Base-by-base conservation (phyloP, 2,113 vertebrate genomes). In the Semicossyphus pulcher region DNA sequence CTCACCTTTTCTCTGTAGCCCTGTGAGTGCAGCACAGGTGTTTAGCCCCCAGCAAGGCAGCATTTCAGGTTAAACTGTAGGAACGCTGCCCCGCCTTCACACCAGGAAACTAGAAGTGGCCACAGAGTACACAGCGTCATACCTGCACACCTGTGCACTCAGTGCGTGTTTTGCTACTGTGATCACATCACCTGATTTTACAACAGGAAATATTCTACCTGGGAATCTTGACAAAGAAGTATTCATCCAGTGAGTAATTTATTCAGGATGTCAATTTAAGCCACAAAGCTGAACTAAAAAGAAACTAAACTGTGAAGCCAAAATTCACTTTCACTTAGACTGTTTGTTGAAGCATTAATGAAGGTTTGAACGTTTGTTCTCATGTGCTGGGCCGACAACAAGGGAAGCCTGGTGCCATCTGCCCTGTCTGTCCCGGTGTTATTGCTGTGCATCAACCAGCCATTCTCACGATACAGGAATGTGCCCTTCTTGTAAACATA, bases 381-480 rank as follows among this genome's bases (percentile, higher is more conserved):
- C 11, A 21, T 74, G 60, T 25, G 25, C 36, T 74, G 64, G 47
- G 34, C 56, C 51, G 71, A 37, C 52, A 75, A 45, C 57, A 28
- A 65, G 6, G 5, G 9, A 18, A 23, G 36, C 59, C 41, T 12
- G 44, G 26, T 51, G 28, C 84, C 87, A 88, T 90, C 89, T 86
- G 87, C 62, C 78, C 51, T 23, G 66, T 86, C 77, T 83, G 76
- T 76, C 75, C 51, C 5, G 15, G 64, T 66, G 81, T 86, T 80
- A 47, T 62, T 80, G 61, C 73, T 76, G 48, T 18, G 32, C 72
- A 73, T 76, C 37, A 1, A 57, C 21, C 51, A 44, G 71, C 76
- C 76, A 83, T 92, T 92, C 91, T 90, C 90, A 91, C 72, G 72
- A 78, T 86, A 53, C 59, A 92, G 88, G 91, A 94, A 93, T 93